Conservation (phyloP, 1,140 invertebrate species). For the Hydropsyche tenuis region DNA sequence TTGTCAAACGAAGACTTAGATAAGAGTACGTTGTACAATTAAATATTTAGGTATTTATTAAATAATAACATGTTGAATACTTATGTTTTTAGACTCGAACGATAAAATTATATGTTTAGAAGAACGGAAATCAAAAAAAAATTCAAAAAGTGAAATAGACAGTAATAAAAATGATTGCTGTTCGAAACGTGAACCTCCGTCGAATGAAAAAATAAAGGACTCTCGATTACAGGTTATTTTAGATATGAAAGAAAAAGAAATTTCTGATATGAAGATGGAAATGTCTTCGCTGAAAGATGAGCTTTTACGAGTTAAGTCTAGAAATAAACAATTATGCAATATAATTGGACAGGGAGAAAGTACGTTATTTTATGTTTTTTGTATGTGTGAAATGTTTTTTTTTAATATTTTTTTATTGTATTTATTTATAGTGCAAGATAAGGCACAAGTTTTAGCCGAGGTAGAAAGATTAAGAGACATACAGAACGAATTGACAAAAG, state of each 20-base stretch:
- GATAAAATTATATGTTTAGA: too few relatives aligned
- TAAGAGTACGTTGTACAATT: too few relatives aligned
- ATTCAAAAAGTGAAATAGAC: background rate
- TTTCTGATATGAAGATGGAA: conserved; percentile 66
- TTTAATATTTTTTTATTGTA: background rate
- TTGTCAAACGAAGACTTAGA: too few relatives aligned
- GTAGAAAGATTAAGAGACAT: conserved; percentile 73
- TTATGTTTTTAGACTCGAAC: too few relatives aligned
- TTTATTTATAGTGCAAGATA: conserved; percentile 72
- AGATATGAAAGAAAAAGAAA: conserved; percentile 71
- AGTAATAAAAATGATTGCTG: background rate
- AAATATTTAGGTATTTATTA: too few relatives aligned
- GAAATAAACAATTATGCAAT: conserved; percentile 79
- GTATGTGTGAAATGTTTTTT: background rate
- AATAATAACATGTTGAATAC: too few relatives aligned
- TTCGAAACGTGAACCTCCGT: conserved; percentile 54
- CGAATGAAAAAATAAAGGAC: conserved; percentile 64
- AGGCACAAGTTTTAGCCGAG: conserved; percentile 78
- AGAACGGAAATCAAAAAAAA: background rate
- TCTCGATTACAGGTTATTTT: conserved; percentile 70
- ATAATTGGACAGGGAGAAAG: conserved; percentile 82
- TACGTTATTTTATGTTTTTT: conserved; percentile 54
- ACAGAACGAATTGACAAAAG: conserved; percentile 75
- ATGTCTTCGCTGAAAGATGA: conserved; percentile 70
- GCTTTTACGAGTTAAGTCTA: conserved; percentile 73